phyloP scores from a whole-genome alignment of 1,140 invertebrate genomes.

The Wasmannia auropunctata region DNA sequence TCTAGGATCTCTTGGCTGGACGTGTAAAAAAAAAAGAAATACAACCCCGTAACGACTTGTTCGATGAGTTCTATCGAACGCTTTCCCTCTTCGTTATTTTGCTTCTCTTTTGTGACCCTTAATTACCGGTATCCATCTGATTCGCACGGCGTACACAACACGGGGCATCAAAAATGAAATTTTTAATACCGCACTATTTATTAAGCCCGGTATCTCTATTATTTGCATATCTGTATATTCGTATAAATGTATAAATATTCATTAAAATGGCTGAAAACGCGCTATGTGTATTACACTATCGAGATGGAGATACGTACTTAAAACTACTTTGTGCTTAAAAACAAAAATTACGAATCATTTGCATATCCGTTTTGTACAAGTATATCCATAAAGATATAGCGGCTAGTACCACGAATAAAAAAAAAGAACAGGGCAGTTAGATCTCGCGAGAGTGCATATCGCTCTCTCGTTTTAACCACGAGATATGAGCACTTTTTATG shows the following conservation, averaged over 20 bases:
- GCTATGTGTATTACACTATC: neutral
- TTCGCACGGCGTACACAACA: neutral
- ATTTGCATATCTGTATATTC: neutral
- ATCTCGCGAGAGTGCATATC: neutral
- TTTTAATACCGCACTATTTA: neutral
- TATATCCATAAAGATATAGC: neutral
- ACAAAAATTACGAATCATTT: neutral
- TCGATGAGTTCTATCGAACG: neutral
- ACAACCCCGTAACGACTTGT: neutral
- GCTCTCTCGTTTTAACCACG: neutral
- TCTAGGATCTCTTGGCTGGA: neutral
- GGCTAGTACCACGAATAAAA: neutral
- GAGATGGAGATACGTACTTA: neutral
- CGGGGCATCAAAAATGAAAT: neutral
- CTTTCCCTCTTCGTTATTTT: neutral
- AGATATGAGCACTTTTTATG: slow-evolving; percentile 12
- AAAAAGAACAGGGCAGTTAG: neutral
- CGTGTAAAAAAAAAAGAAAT: neutral
- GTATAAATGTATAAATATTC: slow-evolving; percentile 26
- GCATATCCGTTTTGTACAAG: neutral
- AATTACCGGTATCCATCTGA: neutral
- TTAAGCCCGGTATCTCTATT: neutral
- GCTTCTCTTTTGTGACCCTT: neutral
- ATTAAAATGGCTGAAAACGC: neutral
- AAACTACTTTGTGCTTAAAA: neutral